Conservation (phyloP, 1,140 invertebrate species). For the Chrysomallon squamiferum region DNA sequence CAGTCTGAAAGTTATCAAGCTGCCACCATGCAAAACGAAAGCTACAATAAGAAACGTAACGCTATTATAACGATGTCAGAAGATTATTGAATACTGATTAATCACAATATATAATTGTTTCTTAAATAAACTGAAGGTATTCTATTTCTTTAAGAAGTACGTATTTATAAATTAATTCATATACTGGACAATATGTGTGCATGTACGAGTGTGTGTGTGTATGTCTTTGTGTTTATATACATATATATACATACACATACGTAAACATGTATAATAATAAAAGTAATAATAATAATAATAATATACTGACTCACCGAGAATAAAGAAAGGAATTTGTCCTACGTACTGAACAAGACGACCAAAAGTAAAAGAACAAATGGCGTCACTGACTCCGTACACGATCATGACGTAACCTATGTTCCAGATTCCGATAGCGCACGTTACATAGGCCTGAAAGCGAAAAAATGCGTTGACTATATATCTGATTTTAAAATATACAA, state of each 20-base stretch:
- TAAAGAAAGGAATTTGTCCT: conserved; percentile 84
- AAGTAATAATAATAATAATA: background rate
- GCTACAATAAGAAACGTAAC: conserved; percentile 18
- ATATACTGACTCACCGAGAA: conserved; percentile 66
- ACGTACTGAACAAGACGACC: conserved; percentile 92
- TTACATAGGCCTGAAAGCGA: conserved; percentile 91
- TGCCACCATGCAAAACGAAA: conserved; percentile 17
- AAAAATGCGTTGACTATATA: too few relatives aligned
- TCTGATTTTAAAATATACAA: too few relatives aligned
- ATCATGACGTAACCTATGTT: conserved; percentile 95
- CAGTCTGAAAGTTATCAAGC: conserved; percentile 52
- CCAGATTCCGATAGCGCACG: conserved; percentile 87
- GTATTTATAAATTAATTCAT: too few relatives aligned
- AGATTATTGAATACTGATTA: background rate
- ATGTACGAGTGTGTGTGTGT: background rate
- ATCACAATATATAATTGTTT: background rate
- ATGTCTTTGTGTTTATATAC: background rate
- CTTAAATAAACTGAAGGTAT: background rate
- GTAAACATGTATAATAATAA: too few relatives aligned
- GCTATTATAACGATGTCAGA: background rate
- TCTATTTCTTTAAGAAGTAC: background rate
- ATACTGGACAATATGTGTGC: background rate
- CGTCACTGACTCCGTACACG: conserved; percentile 92
- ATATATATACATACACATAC: background rate
- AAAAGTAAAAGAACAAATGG: conserved; percentile 85